Percentiles rank a stretch among this genome's conserved stretches.
Conservation (phyloP, 2,888 invertebrate species). For the Morpho deidamia region DNA sequence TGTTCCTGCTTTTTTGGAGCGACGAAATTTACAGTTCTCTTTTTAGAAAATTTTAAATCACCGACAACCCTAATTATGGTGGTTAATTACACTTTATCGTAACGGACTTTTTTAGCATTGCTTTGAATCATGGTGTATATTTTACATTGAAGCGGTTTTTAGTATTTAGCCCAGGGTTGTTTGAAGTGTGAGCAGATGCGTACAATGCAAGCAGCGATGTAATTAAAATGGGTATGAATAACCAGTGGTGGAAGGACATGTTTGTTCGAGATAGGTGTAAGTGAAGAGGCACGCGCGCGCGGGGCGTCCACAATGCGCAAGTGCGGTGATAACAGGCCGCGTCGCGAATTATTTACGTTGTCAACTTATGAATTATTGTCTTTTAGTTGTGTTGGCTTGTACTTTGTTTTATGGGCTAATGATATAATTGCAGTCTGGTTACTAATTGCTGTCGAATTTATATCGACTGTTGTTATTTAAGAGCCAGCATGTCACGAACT, state of each 20-base stretch:
- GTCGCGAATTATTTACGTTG: constrained; percentile 69
- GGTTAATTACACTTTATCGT: constrained; percentile 22
- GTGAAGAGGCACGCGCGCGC: constrained; percentile 49
- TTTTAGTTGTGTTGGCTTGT: constrained; percentile 39
- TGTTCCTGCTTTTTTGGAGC: constrained; percentile 24
- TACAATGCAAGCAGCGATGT: constrained; percentile 21
- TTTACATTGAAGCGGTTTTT: background rate
- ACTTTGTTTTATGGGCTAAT: constrained; percentile 15
- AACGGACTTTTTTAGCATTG: constrained; percentile 15
- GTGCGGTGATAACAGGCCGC: constrained; percentile 62
- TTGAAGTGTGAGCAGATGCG: background rate
- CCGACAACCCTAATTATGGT: constrained; percentile 21
- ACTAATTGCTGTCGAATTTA: constrained; percentile 2
- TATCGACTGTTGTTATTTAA: background rate
- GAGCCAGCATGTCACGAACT: too few species aligned
- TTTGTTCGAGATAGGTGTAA: constrained; percentile 33
- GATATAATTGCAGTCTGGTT: constrained; percentile 9
- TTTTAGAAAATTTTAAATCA: constrained; percentile 22
- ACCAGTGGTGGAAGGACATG: constrained; percentile 9
- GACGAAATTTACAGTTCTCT: constrained; percentile 20
- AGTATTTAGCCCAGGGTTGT: background rate
- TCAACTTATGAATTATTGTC: constrained; percentile 70
- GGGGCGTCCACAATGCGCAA: constrained; percentile 58
- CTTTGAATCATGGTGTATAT: background rate
- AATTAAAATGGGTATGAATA: constrained; percentile 12